Evolutionary conservation across 2,888 invertebrate genomes (phyloP).

Genomic region (Scelioninae gen. 2): DNA sequence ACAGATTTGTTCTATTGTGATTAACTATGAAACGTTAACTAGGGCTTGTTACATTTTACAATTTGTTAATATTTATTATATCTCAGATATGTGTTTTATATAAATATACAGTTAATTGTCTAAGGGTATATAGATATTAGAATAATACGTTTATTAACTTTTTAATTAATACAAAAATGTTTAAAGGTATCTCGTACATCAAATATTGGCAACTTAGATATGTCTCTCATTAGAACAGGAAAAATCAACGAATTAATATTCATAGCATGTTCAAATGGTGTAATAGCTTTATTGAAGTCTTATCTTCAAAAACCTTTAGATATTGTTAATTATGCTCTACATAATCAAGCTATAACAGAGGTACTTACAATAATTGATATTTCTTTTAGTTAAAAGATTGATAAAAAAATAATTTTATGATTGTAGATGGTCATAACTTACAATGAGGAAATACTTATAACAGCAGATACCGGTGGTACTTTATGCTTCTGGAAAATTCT

Average conservation of each 20-base stretch:
- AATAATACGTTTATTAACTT: too few relatives aligned
- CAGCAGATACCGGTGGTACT: slow-evolving; percentile 86
- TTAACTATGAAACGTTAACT: too few relatives aligned
- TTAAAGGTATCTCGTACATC: slow-evolving; percentile 16
- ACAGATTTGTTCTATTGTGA: too few relatives aligned
- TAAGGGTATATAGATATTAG: too few relatives aligned
- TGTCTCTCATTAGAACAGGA: slow-evolving; percentile 76
- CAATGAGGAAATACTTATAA: slow-evolving; percentile 86
- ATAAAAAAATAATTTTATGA: background rate
- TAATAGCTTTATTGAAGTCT: slow-evolving; percentile 85
- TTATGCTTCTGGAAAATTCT: slow-evolving; percentile 90
- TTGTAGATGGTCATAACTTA: slow-evolving; percentile 82
- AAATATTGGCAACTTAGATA: slow-evolving; percentile 43
- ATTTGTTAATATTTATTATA: too few relatives aligned
- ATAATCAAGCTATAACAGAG: slow-evolving; percentile 76
- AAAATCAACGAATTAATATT: slow-evolving; percentile 87
- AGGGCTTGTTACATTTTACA: too few relatives aligned
- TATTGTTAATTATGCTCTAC: slow-evolving; percentile 77
- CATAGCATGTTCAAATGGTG: slow-evolving; percentile 86
- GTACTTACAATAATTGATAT: slow-evolving; percentile 65
- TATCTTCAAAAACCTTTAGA: slow-evolving; percentile 83
- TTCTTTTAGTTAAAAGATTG: too few relatives aligned
- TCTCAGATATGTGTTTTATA: too few relatives aligned
- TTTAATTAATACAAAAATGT: too few relatives aligned
- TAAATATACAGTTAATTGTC: too few relatives aligned